Conservation (phyloP, 2,888 invertebrate genomes). For the Scaptomyza parva region DNA sequence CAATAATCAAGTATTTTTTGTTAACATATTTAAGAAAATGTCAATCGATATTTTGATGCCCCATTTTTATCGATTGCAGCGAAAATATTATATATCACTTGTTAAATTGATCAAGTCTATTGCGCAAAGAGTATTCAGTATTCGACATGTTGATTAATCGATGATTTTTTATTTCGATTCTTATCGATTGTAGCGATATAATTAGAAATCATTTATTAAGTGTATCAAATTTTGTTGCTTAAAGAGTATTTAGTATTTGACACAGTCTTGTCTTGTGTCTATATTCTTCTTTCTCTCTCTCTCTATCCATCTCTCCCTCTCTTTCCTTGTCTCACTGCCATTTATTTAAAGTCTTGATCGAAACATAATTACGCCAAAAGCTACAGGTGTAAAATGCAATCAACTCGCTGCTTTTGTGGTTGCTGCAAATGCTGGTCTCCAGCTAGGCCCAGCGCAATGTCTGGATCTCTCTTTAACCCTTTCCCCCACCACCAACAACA, state of each 20-base stretch:
- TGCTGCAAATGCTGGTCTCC: conserved; percentile 55
- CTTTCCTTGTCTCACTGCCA: too few species aligned
- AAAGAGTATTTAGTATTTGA: not conserved
- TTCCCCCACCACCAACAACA: not conserved
- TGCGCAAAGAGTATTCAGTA: too few species aligned
- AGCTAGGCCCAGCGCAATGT: too few species aligned
- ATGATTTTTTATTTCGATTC: too few species aligned
- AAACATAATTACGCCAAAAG: conserved; percentile 71
- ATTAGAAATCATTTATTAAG: not conserved
- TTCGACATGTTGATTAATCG: too few species aligned
- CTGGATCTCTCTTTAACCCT: not conserved
- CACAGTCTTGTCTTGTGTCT: not conserved
- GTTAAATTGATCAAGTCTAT: too few species aligned
- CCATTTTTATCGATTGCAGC: not conserved
- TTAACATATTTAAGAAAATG: too few species aligned
- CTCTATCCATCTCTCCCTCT: not conserved
- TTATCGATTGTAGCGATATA: not conserved
- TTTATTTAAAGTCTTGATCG: conserved; percentile 31
- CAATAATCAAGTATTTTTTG: too few species aligned
- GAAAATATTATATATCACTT: too few species aligned
- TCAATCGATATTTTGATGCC: not conserved
- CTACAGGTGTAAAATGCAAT: conserved; percentile 83
- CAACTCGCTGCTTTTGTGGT: conserved; percentile 55
- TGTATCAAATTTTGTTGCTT: not conserved
- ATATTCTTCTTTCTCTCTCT: too few species aligned